Evolutionary conservation across 2,797 vertebrate species (phyloP).

Genomic region (Lerista edwardsae): DNA sequence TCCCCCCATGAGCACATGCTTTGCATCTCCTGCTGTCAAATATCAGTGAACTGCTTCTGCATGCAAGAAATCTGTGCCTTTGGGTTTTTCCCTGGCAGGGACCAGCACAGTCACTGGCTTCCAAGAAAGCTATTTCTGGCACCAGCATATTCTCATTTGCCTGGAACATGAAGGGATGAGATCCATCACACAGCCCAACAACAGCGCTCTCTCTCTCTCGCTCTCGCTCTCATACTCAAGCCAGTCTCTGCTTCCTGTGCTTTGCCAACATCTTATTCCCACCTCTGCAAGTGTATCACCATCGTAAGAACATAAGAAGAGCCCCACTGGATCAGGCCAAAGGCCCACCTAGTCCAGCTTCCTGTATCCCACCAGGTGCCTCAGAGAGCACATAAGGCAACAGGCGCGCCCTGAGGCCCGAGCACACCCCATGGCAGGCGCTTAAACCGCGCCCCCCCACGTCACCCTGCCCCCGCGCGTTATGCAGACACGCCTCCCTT

Average conservation of each 20-base stretch:
- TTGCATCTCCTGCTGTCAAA: neutral
- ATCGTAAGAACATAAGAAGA: too few species aligned
- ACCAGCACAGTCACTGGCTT: conserved; percentile 14
- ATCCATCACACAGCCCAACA: neutral
- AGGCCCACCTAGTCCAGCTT: too few species aligned
- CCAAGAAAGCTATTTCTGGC: conserved; percentile 49
- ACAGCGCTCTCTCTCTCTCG: too few species aligned
- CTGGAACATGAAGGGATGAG: conserved; percentile 35
- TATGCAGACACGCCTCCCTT: too few species aligned
- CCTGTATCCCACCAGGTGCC: too few species aligned
- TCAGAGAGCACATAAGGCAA: too few species aligned
- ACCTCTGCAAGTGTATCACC: conserved; percentile 40
- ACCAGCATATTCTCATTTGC: neutral
- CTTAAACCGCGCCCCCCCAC: too few species aligned
- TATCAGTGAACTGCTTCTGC: neutral
- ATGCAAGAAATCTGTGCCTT: too few species aligned
- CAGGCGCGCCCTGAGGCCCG: too few species aligned
- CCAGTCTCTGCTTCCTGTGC: conserved; percentile 23
- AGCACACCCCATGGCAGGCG: too few species aligned
- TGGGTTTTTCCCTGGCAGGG: neutral
- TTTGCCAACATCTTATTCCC: neutral
- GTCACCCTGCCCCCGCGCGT: too few species aligned
- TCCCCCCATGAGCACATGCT: neutral
- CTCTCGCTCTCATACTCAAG: conserved; percentile 18
- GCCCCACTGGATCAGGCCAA: too few species aligned